A percentile compares a stretch with the other conserved stretches of the same genome.
These are phyloP conservation scores for Colistium nudipinnis DNA, from an alignment of 2,113 vertebrate species.

Conservation along the genomic window DNA sequence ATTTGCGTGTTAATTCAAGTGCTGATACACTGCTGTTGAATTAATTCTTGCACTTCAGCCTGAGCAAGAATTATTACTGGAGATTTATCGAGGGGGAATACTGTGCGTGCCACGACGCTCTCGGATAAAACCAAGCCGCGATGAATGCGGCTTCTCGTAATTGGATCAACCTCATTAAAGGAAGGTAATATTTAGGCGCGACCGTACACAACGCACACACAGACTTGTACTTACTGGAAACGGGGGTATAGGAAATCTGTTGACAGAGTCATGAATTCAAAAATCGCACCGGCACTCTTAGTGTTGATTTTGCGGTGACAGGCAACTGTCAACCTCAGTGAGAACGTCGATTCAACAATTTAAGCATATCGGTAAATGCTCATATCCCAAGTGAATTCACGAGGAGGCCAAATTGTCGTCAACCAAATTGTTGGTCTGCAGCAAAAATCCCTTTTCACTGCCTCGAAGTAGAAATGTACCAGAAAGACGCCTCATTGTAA, in stretches of 20 bases:
- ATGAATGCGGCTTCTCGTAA: constrained; percentile 2
- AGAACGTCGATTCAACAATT: no score
- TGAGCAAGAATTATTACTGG: constrained; percentile 30
- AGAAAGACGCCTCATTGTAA: no score
- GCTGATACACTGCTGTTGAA: constrained; percentile 13
- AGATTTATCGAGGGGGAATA: background rate
- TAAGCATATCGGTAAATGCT: no score
- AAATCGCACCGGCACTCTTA: no score
- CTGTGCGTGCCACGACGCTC: constrained; percentile 16
- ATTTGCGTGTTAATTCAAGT: constrained; percentile 64
- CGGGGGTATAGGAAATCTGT: no score
- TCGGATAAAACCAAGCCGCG: background rate
- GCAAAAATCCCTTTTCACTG: no score
- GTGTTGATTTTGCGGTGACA: background rate
- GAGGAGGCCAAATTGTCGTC: background rate
- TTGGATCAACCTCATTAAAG: constrained; percentile 4
- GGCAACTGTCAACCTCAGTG: constrained; percentile 13
- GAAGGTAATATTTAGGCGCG: background rate
- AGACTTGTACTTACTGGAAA: no score
- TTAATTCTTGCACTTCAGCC: constrained; percentile 31
- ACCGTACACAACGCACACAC: no score
- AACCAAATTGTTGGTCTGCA: no score
- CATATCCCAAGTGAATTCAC: no score
- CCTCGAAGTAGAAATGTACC: no score
- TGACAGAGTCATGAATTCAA: no score